Percentiles rank a stretch among this genome's conserved stretches.
Evolutionary conservation across 2,888 invertebrate species (phyloP).

Genomic region (Conus canariensis): DNA sequence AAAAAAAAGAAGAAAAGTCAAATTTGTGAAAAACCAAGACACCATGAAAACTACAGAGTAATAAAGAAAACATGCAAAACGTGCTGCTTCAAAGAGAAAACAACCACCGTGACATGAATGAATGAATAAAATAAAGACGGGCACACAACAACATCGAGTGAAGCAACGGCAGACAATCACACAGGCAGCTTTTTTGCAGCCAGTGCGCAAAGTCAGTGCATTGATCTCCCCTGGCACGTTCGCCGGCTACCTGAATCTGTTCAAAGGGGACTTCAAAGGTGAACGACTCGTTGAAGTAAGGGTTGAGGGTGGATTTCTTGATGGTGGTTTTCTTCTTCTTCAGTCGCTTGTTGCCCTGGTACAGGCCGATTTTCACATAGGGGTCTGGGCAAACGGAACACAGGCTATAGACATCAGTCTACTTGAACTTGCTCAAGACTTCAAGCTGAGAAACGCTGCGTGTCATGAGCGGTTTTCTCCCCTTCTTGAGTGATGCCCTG

Average conservation of each 20-base stretch:
- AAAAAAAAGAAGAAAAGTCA: no score
- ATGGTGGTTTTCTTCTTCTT: conserved; percentile 99
- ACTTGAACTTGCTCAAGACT: no score
- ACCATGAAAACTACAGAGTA: no score
- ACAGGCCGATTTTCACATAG: conserved; percentile 99
- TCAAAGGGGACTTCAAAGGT: conserved; percentile 99
- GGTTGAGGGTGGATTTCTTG: conserved; percentile 99
- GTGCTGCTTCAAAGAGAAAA: no score
- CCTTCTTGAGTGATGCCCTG: no score
- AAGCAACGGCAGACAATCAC: not conserved
- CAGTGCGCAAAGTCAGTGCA: not conserved
- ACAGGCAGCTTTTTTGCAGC: not conserved
- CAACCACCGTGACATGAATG: no score
- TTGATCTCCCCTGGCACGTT: no score
- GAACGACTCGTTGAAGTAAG: conserved; percentile 99
- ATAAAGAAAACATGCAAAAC: no score
- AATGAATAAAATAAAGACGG: not conserved
- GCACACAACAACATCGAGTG: not conserved
- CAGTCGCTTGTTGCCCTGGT: conserved; percentile 99
- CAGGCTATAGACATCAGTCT: not conserved
- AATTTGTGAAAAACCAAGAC: no score
- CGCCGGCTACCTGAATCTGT: conserved; percentile 94
- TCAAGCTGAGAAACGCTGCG: no score
- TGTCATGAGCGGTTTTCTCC: no score
- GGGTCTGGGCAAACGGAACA: conserved; percentile 87